Evolutionary conservation across 2,113 vertebrate species (phyloP).

Genomic region (Dasypus novemcinctus): DNA sequence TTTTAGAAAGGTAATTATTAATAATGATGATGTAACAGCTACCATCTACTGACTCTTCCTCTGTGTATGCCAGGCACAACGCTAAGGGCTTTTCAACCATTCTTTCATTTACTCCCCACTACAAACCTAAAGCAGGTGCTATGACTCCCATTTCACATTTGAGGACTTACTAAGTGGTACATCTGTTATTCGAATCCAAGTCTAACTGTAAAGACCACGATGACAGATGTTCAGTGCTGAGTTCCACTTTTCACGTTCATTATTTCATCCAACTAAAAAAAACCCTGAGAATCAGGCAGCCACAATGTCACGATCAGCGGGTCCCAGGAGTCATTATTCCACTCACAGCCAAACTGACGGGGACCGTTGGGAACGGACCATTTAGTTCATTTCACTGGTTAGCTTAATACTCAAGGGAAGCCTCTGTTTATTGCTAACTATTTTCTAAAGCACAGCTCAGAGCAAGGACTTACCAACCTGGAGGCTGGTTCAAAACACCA

Average conservation of each 20-base stretch:
- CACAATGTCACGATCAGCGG: not conserved
- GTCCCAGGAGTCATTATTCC: not conserved
- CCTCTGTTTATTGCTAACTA: not conserved
- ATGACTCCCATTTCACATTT: not conserved
- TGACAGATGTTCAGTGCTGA: not conserved
- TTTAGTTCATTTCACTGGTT: constrained; percentile 25
- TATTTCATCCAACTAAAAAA: not conserved
- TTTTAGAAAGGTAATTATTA: not conserved
- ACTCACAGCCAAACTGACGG: not conserved
- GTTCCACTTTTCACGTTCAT: not conserved
- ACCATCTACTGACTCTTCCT: not conserved
- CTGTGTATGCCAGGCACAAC: not conserved
- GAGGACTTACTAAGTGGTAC: not conserved
- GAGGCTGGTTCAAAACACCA: not conserved
- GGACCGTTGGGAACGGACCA: not conserved
- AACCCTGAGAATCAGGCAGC: not conserved
- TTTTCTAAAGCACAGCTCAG: not conserved
- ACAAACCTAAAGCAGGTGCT: not conserved
- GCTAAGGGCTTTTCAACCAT: not conserved
- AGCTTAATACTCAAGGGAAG: not conserved
- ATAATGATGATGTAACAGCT: not conserved
- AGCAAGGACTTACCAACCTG: not conserved
- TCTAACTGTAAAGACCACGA: not conserved
- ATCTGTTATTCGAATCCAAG: not conserved
- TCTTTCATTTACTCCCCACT: not conserved